Evolutionary conservation across 2,113 vertebrate genomes (phyloP), one percentile per base, ranked within the genome.

Genomic region (Columba livia): DNA sequence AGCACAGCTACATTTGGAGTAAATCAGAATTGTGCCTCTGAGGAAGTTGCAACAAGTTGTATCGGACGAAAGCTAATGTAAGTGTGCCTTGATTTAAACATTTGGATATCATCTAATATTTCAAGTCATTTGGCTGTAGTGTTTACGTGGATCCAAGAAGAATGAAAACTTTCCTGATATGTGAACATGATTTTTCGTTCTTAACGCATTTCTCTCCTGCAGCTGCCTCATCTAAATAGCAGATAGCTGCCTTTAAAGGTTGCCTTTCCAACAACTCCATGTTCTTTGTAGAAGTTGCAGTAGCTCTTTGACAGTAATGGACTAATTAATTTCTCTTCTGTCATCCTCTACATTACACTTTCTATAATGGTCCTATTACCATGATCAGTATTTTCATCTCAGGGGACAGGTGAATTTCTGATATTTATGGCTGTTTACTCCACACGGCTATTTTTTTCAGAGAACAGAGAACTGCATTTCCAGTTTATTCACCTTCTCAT

Each of bases 401-500:
- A 58, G 50, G 73, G 57, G 77, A 95, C 73, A 92, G 80, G 79
- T 77, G 36, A 73, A 70, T 93, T 95, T 92, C 40, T 94, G 40
- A 54, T 92, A 94, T 97, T 93, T 96, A 93, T 89, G 88, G 73
- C 66, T 85, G 54, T 89, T 94, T 96, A 79, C 60, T 72, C 54
- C 65, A 40, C 54, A 72, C 82, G 48, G 53, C 12, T 86, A 58
- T 92, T 96, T 94, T 88, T 88, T 89, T 92, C 85, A 64, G 67
- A 91, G 42, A 21, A 38, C 12, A 80, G 51, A 88, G 57, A 88
- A 69, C 73, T 89, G 40, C 31, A 82, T 95, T 96, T 94, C 66
- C n/a, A 85, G 73, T 90, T 92, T 96, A 90, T 89, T 94, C 90
- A 94, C 86, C 81, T 96, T 93, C 86, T 96, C 62, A 95, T 89